A percentile compares a stretch with the other conserved stretches of the same genome.
Conservation (phyloP, 2,113 vertebrate species). For the Campylomormyrus numenius region DNA sequence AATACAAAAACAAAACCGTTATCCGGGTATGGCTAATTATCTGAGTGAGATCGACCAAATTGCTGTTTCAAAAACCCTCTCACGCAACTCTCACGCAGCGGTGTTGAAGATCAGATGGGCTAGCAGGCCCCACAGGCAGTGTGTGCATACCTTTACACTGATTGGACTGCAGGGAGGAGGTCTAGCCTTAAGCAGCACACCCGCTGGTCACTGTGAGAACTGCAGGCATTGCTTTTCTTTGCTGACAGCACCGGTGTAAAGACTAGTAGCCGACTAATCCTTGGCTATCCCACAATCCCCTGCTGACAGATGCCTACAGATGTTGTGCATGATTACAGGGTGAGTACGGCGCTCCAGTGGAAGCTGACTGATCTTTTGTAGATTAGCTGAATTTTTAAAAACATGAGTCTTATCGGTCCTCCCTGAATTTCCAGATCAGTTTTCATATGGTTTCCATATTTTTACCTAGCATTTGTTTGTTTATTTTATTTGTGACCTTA, state of each 20-base stretch:
- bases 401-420: not conserved
- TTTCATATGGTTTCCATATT: not conserved
- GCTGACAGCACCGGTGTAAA: conserved; percentile 39
- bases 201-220: not conserved
- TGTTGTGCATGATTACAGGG: conserved; percentile 40
- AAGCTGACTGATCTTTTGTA: conserved; percentile 27
- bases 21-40: not conserved
- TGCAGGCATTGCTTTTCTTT: not conserved
- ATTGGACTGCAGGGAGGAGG: not conserved
- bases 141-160: not conserved
- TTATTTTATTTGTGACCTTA: not conserved
- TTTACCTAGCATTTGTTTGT: not conserved
- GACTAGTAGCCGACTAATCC: conserved; percentile 49
- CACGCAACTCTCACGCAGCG: no score
- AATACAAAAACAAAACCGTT: not conserved
- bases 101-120: not conserved
- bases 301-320: conserved; percentile 48
- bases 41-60: not conserved
- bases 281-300: conserved; percentile 44
- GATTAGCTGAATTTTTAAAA: conserved; percentile 20
- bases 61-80: not conserved
- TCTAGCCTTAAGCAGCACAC: not conserved
- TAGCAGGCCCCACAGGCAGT: not conserved
- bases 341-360: not conserved
- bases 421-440: not conserved